phyloP scores from a whole-genome alignment of 1,140 invertebrate species.

The Drosophila pallidifrons region DNA sequence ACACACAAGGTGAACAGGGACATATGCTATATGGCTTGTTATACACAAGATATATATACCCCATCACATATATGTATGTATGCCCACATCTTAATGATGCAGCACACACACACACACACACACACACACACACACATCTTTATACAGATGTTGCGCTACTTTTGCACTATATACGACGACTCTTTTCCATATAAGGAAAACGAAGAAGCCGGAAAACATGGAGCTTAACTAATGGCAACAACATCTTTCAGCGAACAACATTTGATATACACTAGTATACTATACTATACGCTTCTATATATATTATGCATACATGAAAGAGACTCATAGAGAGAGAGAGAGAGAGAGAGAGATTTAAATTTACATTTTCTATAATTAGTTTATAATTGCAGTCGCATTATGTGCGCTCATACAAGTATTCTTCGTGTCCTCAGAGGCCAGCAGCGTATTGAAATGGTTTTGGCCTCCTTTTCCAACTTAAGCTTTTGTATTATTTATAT shows the following conservation, averaged over 20 bases:
- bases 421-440: too few relatives aligned
- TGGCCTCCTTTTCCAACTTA: too few relatives aligned
- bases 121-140: conserved; percentile 11
- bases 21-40: conserved; percentile 50
- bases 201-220: neutral
- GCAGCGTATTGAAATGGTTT: too few relatives aligned
- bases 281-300: too few relatives aligned
- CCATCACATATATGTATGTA: neutral
- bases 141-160: neutral
- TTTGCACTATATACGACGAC: neutral
- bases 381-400: conserved; percentile 11
- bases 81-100: conserved; percentile 36
- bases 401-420: neutral
- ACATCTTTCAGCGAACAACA: neutral
- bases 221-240: conserved; percentile 25
- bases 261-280: neutral
- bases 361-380: conserved; percentile 19
- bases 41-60: conserved; percentile 32
- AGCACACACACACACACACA: neutral
- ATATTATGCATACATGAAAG: neutral
- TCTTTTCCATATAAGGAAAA: neutral
- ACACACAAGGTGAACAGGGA: conserved; percentile 5
- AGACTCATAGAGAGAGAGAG: neutral
- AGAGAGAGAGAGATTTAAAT: conserved; percentile 8
- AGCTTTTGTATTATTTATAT: too few relatives aligned